Base-by-base conservation (phyloP, 1,140 invertebrate genomes). In the Anoplolepis gracilipes region DNA sequence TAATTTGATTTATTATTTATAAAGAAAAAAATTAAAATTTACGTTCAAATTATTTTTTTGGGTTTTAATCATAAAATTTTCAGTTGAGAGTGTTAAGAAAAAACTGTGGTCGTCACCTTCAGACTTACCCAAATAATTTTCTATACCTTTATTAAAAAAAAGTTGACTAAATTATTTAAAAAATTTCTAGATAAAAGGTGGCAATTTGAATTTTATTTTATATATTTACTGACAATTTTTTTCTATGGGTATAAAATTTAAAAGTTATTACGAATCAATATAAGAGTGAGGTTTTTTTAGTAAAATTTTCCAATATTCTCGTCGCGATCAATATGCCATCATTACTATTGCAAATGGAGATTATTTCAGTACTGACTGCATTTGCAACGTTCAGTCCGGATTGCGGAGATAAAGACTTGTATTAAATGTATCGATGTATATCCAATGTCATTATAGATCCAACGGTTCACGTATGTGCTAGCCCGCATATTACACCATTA, bases 401-500 rank as follows among this genome's bases (percentile, higher is more conserved):
- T 82, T 46, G 28, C 28, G 8, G n/a, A 46, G 30, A n/a, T 42
- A 72, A 82, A 82, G 22, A 22, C 7, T 30, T 46, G 8, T 22
- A 59, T 82, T 59, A 81, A 42, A 59, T 30, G 65, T 81, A 22
- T 59, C 39, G 42, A 19, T 57, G 33, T 69, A 19, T n/a, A 39
- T 22, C 49, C 36, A 70, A 22, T 22, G 19, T 70, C 25, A 36
- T 73, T 82, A 46, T n/a, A 25, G n/a, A 82, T 61, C 33, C 10
- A 57, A 59, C 25, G 19, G 59, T 73, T 72, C 25, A 61, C 13
- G n/a, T 42, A 22, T 16, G 25, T 13, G 36, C 13, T 39, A 36
- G 46, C 46, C 46, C 46, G 46, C 19, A 82, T 81, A 55, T 79
- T 65, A 64, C 42, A 46, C 39, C n/a, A 70, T 81, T 81, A 81